Base-by-base conservation (phyloP, 2,888 invertebrate species). In the Xestia xanthographa region DNA sequence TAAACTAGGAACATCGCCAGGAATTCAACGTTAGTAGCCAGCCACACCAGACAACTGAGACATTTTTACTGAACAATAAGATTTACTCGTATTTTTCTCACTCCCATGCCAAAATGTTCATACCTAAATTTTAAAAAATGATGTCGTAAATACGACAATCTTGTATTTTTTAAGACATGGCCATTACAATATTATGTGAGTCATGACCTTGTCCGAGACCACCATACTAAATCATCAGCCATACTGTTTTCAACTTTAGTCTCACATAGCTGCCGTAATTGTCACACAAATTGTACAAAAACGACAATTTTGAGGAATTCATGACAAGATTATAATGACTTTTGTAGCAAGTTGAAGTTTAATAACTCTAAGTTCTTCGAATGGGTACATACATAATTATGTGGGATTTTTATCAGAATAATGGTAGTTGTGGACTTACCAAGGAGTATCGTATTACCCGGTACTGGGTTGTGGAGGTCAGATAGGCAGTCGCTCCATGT, bases 201-300 rank as follows among this genome's bases (percentile, higher is more conserved):
- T 88, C 86, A 87, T 79, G 87, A 48, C 88, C 89, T 88, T 87
- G 89, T 80, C 80, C 26, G 67, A 79, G 77, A 87, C 69, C 86
- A 87, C 87, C 77, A 86, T 87, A 83, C 80, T 81, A 81, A 75
- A 79, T 76, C 79, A 80, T 82, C 75, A 62, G 69, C 62, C 73
- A 83, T 67, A 83, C 84, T 72, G 72, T 88, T 86, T 86, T 79
- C 70, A 76, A 75, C 75, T 72, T 85, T 75, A 81, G 66, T 75
- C 67, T 76, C 68, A 81, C 78, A 69, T 81, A 78, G 70, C 85
- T 17, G 68, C 84, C 75, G 80, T 87, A 87, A 86, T 88, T 87
- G 89, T 86, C 85, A 83, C 81, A 87, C 62, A 86, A 89, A 83
- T 82, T 87, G 77, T 77, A 89, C 84, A 88, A 88, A 88, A 88